Evolutionary conservation across 2,797 vertebrate genomes (phyloP), one percentile per base, ranked within the genome.

Genomic region (Crocodylus rhombifer): DNA sequence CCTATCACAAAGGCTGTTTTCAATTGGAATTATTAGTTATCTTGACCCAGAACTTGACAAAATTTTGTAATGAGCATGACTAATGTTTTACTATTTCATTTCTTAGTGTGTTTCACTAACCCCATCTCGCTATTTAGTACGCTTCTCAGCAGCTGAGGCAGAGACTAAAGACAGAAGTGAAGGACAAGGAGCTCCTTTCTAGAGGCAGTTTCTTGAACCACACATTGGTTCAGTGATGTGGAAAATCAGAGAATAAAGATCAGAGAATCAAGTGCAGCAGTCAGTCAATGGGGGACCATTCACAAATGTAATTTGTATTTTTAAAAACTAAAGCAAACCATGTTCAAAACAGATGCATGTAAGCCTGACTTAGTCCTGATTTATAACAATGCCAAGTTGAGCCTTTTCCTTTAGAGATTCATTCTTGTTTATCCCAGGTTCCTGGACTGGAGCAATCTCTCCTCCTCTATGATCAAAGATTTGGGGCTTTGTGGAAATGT

Each of bases 401-500:
- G 36, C 55, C 57, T 56, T 62, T 17, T 42, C 42, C 25, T 81
- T 64, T 23, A 55, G 61, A 58, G 14, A 3, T 65, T 62, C 75
- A 69, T 67, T 77, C 58, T 7, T 42, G 58, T 21, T 17, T 89
- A 57, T n/a, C 7, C 28, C 6, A 51, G 51, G 12, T 69, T 84
- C 36, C 57, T 80, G 63, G 82, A 88, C n/a, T 18, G 77, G 33
- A 62, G 1, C 2, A 76, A 79, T 87, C 17, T 23, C 80, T 17
- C 73, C 87, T 87, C 42, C 9, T 76, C 5, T 76, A 26, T 84
- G 58, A 36, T 87, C 13, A 78, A 80, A 93, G 30, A 71, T 85
- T 79, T 80, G 62, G 82, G 79, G 60, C 14, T 76, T 81, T 82
- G 5, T 91, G 62, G 83, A 92, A 92, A 91, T 62, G 58, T 17